Percentiles rank a stretch among this genome's conserved stretches.
These are phyloP conservation scores for Zoanthus sansibaricus DNA, from an alignment of 92 coral and sea anemone genomes.

Conservation along the genomic window DNA sequence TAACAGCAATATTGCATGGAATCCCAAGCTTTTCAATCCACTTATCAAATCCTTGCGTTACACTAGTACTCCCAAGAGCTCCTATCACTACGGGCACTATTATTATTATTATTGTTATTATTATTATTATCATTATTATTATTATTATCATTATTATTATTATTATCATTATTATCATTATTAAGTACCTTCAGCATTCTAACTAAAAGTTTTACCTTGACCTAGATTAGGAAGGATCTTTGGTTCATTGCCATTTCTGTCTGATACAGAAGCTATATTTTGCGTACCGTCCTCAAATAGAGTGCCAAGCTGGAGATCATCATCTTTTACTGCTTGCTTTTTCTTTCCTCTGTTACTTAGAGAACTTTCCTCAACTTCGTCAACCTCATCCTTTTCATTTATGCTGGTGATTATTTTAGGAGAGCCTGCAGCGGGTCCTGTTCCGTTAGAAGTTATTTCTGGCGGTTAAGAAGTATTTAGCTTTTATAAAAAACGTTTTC, in stretches of 20 bases:
- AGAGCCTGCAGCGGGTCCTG: neutral
- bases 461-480: neutral
- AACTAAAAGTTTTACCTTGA: constrained; percentile 6
- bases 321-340: neutral
- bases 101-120: too few species aligned
- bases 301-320: neutral
- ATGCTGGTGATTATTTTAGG: constrained; percentile 5
- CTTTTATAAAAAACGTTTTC: neutral
- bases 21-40: too few species aligned
- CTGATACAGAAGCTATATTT: constrained; percentile 26
- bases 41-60: too few species aligned
- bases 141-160: too few species aligned
- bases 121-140: too few species aligned
- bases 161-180: too few species aligned
- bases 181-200: too few species aligned
- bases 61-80: too few species aligned
- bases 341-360: neutral
- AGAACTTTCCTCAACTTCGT: neutral
- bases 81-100: too few species aligned
- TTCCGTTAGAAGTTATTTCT: neutral
- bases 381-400: neutral
- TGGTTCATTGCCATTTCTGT: neutral
- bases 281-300: neutral
- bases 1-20: too few species aligned
- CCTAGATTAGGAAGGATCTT: neutral